Percentiles rank a stretch among this genome's conserved stretches.
These are phyloP conservation scores for Germaria angustata DNA, from an alignment of 2,888 invertebrate genomes.

Conservation along the genomic window DNA sequence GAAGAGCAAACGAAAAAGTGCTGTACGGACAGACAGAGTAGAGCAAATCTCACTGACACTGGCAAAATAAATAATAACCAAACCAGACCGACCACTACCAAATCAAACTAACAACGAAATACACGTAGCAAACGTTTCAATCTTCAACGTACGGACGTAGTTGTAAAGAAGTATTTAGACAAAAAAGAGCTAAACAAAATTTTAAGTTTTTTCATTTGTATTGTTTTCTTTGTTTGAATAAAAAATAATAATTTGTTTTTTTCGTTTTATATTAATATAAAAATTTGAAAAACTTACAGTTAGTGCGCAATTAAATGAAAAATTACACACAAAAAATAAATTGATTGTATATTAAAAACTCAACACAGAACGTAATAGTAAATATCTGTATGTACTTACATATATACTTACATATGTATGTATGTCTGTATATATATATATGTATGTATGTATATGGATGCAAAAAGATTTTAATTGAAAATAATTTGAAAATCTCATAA, in stretches of 20 bases:
- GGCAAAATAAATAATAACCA: conserved; percentile 43
- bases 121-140: conserved; percentile 61
- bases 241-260: conserved; percentile 50
- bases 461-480: conserved; percentile 43
- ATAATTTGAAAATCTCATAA: conserved; percentile 46
- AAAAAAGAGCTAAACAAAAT: conserved; percentile 38
- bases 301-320: conserved; percentile 63
- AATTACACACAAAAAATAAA: conserved; percentile 7
- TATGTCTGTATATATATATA: no score
- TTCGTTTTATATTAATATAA: conserved; percentile 32
- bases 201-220: conserved; percentile 46
- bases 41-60: conserved; percentile 47
- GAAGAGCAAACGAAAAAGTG: conserved; percentile 10
- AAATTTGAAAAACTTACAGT: conserved; percentile 29
- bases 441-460: conserved; percentile 7
- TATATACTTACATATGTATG: no score
- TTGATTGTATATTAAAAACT: background rate
- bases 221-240: conserved; percentile 60
- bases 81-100: conserved; percentile 57
- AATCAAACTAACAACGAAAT: conserved; percentile 63
- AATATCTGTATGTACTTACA: no score
- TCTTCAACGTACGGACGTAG: conserved; percentile 64
- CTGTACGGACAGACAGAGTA: background rate
- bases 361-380: conserved; percentile 36
- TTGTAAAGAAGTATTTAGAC: conserved; percentile 37